phyloP scores from a whole-genome alignment of 2,113 vertebrate genomes.

The Hylia prasina region DNA sequence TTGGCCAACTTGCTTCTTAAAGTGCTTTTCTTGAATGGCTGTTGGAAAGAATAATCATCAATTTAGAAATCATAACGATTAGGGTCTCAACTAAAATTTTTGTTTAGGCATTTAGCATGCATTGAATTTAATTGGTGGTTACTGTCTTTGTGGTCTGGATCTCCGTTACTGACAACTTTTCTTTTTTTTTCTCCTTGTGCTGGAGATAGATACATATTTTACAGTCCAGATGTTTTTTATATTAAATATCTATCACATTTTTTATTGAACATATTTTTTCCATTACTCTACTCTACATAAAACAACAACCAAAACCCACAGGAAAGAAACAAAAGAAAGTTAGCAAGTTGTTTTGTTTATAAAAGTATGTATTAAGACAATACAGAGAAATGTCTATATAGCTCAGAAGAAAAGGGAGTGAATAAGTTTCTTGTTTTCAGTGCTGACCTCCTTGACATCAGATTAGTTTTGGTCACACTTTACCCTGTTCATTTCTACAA shows the following conservation, averaged over 20 bases:
- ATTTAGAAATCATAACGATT: background rate
- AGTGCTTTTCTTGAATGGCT: slow-evolving; percentile 82
- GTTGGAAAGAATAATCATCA: slow-evolving; percentile 37
- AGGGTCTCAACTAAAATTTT: background rate
- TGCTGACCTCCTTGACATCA: background rate
- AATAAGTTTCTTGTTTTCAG: background rate
- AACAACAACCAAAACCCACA: slow-evolving; percentile 32
- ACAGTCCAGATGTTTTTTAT: slow-evolving; percentile 52
- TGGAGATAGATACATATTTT: slow-evolving; percentile 17
- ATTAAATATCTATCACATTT: slow-evolving; percentile 47
- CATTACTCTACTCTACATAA: slow-evolving; percentile 33
- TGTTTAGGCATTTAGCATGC: background rate
- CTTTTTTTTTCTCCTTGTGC: background rate
- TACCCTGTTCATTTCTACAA: background rate
- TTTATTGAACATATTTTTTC: slow-evolving; percentile 44
- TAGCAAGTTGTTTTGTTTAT: slow-evolving; percentile 45
- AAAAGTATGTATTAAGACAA: slow-evolving; percentile 45
- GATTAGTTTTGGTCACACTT: background rate
- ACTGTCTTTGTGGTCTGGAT: slow-evolving; percentile 1
- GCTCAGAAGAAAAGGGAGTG: background rate
- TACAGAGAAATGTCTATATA: slow-evolving; percentile 4
- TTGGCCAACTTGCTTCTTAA: slow-evolving; percentile 74
- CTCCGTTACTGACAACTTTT: slow-evolving; percentile 9
- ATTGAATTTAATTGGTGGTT: slow-evolving; percentile 7
- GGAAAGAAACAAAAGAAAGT: slow-evolving; percentile 45